phyloP scores from a whole-genome alignment of 23 tunicate genomes.

The Botrylloides violaceus region DNA sequence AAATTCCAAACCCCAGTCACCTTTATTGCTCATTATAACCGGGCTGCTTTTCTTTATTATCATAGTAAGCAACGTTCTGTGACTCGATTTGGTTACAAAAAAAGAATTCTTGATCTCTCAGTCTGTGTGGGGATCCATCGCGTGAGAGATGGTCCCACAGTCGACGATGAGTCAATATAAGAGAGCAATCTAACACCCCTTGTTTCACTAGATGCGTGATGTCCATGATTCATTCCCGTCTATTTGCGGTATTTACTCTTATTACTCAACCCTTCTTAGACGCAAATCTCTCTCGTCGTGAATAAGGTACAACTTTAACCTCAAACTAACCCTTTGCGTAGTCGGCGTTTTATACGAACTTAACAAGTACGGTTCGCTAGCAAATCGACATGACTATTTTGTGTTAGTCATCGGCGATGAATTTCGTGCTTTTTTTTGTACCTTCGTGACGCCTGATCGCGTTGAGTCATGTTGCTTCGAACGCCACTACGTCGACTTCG shows the following conservation, averaged over 20 bases:
- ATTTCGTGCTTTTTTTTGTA: neutral
- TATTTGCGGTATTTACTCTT: neutral
- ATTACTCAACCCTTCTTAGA: neutral
- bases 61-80: neutral
- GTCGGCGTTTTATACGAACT: neutral
- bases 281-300: neutral
- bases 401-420: neutral
- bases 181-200: neutral
- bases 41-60: neutral
- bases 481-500: neutral
- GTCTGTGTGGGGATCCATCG: no score
- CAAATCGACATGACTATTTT: neutral
- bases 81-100: neutral
- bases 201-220: neutral
- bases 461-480: neutral
- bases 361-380: neutral
- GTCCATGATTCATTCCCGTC: neutral
- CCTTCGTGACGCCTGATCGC: neutral
- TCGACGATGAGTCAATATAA: neutral
- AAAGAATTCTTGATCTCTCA: no score
- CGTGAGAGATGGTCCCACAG: neutral
- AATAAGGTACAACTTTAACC: neutral
- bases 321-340: neutral
- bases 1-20: slow-evolving; percentile 1
- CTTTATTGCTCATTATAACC: neutral